Evolutionary conservation across 2,888 invertebrate species (phyloP), one percentile per base, ranked within the genome.

Genomic region (Cynaeus angustus): DNA sequence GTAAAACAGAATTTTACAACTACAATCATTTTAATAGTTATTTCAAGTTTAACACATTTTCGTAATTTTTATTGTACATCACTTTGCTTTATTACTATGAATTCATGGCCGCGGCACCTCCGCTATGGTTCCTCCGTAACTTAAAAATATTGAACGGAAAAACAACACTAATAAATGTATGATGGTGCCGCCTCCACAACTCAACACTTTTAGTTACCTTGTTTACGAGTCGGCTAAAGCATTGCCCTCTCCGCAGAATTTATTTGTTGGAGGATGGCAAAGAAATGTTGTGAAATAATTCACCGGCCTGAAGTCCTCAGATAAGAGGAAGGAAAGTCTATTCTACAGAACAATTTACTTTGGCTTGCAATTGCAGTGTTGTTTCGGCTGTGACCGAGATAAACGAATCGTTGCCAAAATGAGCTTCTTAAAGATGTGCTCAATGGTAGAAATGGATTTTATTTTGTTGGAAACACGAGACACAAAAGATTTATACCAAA

Each of bases 181-280:
- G 46, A 59, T 12, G 30, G 30, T 26, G 41, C 13, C 37, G 14
- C 37, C 33, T 30, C 41, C 28, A 45, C 46, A 46, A 14, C 28
- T 50, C 50, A 41, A 59, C 59, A 33, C 13, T 59, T 12, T 21
- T 12, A 9, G 41, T 43, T n/a, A 21, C 28, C 37, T 58, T 59
- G 59, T 59, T 59, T 59, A 59, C 59, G 59, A 59, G 48, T 16
- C 50, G 13, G 62, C 48, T 62, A 38, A 62, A 8, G n/a, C 21
- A 37, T 9, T 12, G 37, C 21, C 21, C 21, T 1, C 21, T 21
- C 21, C 21, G 21, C 16, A 50, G 48, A 62, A 50, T 62, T 62
- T 50, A 50, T 62, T 10, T 37, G 50, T 50, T 28, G 30, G 12
- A 8, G 59, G 46, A 46, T 26, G 21, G 43, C 8, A 43, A 43